Base-by-base conservation (phyloP, 2,888 invertebrate species). In the Dasypogon diadema region DNA sequence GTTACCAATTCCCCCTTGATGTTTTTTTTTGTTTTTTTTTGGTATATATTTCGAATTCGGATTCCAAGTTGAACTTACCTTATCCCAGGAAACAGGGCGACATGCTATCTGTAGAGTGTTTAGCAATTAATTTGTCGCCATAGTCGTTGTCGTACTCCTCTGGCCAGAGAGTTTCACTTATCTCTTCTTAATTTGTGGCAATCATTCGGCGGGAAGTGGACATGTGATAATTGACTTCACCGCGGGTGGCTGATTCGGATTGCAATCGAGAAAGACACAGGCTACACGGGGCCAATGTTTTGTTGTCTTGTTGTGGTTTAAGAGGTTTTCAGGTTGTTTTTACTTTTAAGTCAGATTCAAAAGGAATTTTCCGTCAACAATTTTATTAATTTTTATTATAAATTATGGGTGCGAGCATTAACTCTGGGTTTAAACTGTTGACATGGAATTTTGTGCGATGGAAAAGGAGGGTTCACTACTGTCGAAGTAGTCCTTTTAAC, bases 161-260 rank as follows among this genome's bases (percentile, higher is more conserved):
- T 24, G 65, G 26, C 48, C 48, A 48, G n/a, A n/a, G n/a, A n/a
- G 48, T 48, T 46, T 34, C 37, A 46, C 22, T 73, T 73, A 56
- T 56, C 58, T 74, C 74, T 70, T 74, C 48, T 75, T 75, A 75
- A 75, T 75, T 65, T 75, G 75, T 75, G 75, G 60, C 60, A 74
- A 74, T 74, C 74, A 74, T 60, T 74, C 51, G 30, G 26, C 46
- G 26, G 60, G 58, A 74, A 65, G 24, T 75, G 75, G 63, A 75
- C 75, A 75, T 63, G 75, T 75, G 75, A 75, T 75, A 75, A 75
- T 75, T 75, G 75, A 75, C 63, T 75, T 75, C 75, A 54, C 75
- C 54, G 55, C 75, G 75, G 75, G 75, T 75, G 75, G 70, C 34
- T 70, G 70, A 70, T 70, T 70, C 70, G 70, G n/a, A 70, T 68